phyloP scores from a whole-genome alignment of 2,113 vertebrate species.

The Martes martes region DNA sequence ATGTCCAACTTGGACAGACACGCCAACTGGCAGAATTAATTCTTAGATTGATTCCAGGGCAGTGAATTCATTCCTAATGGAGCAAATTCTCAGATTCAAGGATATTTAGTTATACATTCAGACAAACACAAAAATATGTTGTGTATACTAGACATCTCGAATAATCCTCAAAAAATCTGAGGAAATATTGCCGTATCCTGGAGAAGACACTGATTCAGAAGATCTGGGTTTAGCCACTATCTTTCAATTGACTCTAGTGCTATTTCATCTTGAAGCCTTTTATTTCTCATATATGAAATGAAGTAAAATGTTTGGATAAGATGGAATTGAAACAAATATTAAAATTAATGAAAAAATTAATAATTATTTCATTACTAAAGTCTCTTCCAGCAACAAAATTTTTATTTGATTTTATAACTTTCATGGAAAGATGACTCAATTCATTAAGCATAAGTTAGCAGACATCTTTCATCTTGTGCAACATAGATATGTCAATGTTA shows the following conservation, averaged over 20 bases:
- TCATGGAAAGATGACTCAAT: neutral
- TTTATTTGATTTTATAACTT: slow-evolving; percentile 37
- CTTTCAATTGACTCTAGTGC: slow-evolving; percentile 27
- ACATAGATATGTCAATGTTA: neutral
- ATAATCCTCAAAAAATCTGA: neutral
- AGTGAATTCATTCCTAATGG: neutral
- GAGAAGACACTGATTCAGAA: neutral
- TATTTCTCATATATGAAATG: slow-evolving; percentile 39
- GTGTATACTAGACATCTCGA: neutral
- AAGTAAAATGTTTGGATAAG: slow-evolving; percentile 41
- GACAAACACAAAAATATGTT: neutral
- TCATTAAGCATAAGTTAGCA: neutral
- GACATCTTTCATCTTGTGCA: neutral
- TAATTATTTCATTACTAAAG: slow-evolving; percentile 35
- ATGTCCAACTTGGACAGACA: neutral
- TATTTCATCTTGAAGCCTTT: slow-evolving; percentile 14
- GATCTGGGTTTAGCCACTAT: neutral
- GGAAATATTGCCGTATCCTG: neutral
- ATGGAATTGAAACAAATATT: slow-evolving; percentile 19
- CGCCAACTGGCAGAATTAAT: neutral
- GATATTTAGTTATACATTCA: neutral
- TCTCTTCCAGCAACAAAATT: neutral
- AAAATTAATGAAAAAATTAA: slow-evolving; percentile 48
- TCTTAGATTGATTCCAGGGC: neutral
- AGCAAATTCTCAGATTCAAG: neutral